Conservation (phyloP, 2,797 vertebrate genomes). For the Scolopax bukidnonensis region DNA sequence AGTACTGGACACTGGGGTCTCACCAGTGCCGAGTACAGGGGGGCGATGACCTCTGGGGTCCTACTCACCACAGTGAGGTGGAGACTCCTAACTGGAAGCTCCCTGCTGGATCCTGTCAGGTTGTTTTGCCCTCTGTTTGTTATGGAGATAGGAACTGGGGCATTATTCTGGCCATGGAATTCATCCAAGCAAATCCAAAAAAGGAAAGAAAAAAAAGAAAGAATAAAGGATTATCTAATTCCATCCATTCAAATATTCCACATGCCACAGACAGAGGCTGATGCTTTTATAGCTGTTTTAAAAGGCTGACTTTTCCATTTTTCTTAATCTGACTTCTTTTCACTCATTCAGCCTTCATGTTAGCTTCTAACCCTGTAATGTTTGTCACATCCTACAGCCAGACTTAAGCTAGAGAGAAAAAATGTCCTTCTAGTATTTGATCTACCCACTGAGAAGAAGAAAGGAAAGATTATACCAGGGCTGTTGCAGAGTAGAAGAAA, state of each 20-base stretch:
- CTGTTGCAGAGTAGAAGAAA: not conserved
- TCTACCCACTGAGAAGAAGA: not conserved
- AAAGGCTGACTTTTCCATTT: not conserved
- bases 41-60: too few species aligned
- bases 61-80: not conserved
- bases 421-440: not conserved
- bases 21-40: too few species aligned
- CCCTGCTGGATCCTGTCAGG: not conserved
- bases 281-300: not conserved
- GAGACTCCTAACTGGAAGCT: not conserved
- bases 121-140: not conserved
- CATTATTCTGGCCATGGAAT: not conserved
- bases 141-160: not conserved
- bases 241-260: not conserved
- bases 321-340: not conserved
- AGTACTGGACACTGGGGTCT: too few species aligned
- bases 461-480: not conserved
- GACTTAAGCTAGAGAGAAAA: not conserved
- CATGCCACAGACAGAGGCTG: not conserved
- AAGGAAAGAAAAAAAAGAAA: not conserved
- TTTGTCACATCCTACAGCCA: not conserved
- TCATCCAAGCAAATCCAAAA: not conserved
- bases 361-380: not conserved
- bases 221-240: not conserved
- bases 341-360: not conserved